A percentile compares a stretch with the other conserved stretches of the same genome.
Evolutionary conservation across 2,797 vertebrate species (phyloP).

Genomic region (Mus spretus): DNA sequence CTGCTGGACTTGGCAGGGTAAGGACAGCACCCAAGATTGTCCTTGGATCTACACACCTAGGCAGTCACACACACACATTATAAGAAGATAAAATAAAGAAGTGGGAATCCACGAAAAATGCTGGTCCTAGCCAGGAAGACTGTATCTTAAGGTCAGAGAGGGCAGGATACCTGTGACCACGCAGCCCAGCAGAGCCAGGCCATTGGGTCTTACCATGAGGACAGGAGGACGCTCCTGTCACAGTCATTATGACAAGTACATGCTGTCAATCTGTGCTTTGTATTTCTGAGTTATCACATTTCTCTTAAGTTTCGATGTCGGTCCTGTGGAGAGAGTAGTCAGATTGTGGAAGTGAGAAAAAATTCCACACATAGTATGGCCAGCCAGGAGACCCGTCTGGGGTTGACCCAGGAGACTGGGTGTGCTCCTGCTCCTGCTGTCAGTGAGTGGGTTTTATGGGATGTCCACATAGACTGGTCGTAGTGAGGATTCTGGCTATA

Average conservation of each 20-base stretch:
- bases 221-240: rapidly evolving
- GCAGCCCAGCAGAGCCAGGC: neutral
- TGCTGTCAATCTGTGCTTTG: constrained; percentile 91
- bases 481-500: neutral
- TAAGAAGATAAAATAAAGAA: neutral
- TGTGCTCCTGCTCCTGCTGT: neutral
- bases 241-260: constrained; percentile 88
- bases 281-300: constrained; percentile 93
- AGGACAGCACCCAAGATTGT: neutral
- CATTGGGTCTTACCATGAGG: neutral
- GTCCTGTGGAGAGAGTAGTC: constrained; percentile 88
- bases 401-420: neutral
- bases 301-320: constrained; percentile 96
- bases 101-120: no score
- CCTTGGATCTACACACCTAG: no score
- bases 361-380: rapidly evolving
- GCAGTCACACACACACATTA: neutral
- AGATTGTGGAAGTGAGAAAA: rapidly evolving
- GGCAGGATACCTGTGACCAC: neutral
- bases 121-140: neutral
- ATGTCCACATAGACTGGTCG: no score
- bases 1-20: neutral
- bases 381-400: neutral
- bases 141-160: neutral
- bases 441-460: rapidly evolving